phyloP scores from a whole-genome alignment of 1,140 invertebrate genomes.

The Berghia stephanieae region DNA sequence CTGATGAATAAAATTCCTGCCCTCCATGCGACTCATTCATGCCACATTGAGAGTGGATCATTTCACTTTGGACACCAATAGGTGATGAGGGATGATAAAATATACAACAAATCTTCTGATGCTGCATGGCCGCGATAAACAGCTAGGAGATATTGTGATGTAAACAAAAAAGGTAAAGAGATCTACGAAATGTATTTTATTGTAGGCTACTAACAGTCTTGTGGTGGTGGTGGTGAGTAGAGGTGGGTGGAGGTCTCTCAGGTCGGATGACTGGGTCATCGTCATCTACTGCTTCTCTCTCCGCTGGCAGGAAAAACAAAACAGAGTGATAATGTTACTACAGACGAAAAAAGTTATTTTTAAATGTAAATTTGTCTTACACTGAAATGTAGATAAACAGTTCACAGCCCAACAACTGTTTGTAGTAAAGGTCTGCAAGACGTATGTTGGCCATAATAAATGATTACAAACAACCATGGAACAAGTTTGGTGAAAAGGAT shows the following conservation, averaged over 20 bases:
- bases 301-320: constrained; percentile 41
- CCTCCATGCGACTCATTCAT: no score
- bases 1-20: no score
- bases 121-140: background rate
- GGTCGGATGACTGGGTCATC: constrained; percentile 44
- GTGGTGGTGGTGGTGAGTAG: no score
- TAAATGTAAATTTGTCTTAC: background rate
- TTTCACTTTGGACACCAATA: background rate
- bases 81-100: no score
- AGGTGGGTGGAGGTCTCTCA: constrained; percentile 29
- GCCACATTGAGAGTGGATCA: no score
- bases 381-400: no score
- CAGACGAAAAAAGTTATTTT: background rate
- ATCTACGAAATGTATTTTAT: background rate
- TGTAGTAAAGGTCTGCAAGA: no score
- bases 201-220: constrained; percentile 34
- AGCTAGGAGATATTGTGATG: background rate
- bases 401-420: no score
- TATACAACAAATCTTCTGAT: no score
- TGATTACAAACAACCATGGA: no score
- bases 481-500: no score
- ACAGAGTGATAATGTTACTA: background rate
- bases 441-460: no score
- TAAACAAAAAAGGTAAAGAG: background rate
- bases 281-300: constrained; percentile 50